phyloP scores from a whole-genome alignment of 2,888 invertebrate genomes.

The Brassicogethes aeneus region DNA sequence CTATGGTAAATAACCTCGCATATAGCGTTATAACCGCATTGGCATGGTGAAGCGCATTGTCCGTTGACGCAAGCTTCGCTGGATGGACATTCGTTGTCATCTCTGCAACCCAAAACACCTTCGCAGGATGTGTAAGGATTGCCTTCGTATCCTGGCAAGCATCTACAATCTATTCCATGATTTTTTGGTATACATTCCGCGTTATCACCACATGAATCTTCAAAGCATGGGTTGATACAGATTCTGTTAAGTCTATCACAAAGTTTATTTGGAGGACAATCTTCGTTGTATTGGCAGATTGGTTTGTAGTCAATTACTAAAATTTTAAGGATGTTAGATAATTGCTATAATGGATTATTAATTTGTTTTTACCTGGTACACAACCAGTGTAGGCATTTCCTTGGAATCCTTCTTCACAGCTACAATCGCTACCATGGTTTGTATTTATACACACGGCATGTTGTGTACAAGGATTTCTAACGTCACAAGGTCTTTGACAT shows the following conservation, averaged over 20 bases:
- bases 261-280: constrained; percentile 76
- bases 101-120: constrained; percentile 61
- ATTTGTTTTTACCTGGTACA: constrained; percentile 54
- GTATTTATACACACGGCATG: constrained; percentile 82
- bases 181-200: constrained; percentile 69
- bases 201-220: constrained; percentile 73
- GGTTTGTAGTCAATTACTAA: constrained; percentile 39
- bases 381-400: constrained; percentile 81
- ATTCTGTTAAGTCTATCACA: constrained; percentile 78
- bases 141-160: constrained; percentile 63
- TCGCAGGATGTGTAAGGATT: constrained; percentile 69
- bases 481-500: constrained; percentile 81
- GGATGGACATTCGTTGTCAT: constrained; percentile 61
- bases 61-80: constrained; percentile 72
- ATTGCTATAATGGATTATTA: background rate
- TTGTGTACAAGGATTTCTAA: constrained; percentile 74
- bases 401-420: constrained; percentile 76
- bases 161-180: constrained; percentile 69
- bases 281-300: constrained; percentile 84
- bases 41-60: constrained; percentile 67
- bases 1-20: constrained; percentile 75
- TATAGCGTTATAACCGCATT: constrained; percentile 69
- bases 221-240: constrained; percentile 74
- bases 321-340: constrained; percentile 7
- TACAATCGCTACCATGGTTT: constrained; percentile 79